phyloP scores from a whole-genome alignment of 2,113 vertebrate genomes.

The Varanus salvator region DNA sequence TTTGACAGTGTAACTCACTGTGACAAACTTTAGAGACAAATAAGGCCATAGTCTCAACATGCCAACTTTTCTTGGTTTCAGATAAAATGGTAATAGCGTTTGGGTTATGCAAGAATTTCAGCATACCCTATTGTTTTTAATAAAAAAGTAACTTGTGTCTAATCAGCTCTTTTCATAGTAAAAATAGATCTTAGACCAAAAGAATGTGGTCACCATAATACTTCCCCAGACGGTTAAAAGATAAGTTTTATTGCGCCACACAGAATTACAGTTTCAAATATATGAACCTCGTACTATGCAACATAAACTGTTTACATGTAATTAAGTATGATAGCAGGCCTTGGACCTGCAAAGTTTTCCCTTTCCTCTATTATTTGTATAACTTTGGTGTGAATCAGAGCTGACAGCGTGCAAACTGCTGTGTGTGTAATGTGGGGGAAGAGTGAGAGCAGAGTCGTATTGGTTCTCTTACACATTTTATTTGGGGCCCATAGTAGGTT shows the following conservation, averaged over 20 bases:
- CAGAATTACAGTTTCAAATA: background rate
- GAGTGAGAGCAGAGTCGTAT: background rate
- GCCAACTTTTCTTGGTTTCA: background rate
- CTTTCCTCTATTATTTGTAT: background rate
- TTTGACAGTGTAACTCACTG: constrained; percentile 16
- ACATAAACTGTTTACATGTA: background rate
- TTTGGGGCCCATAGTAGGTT: too few relatives aligned
- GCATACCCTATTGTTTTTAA: background rate
- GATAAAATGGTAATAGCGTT: background rate
- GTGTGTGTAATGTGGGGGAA: background rate
- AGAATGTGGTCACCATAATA: background rate
- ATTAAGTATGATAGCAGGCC: background rate
- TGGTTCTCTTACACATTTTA: background rate
- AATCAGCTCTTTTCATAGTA: background rate
- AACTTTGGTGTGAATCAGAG: background rate
- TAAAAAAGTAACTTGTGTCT: background rate
- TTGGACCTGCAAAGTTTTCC: background rate
- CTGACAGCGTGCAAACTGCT: too few relatives aligned
- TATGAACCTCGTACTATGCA: background rate
- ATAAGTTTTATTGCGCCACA: background rate
- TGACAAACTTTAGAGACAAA: constrained; percentile 11
- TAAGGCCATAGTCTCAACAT: constrained; percentile 4
- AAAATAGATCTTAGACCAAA: background rate
- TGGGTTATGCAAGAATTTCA: background rate
- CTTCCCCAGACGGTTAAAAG: background rate